phyloP scores from a whole-genome alignment of 2,797 vertebrate genomes.

The Cossypha polioptera region DNA sequence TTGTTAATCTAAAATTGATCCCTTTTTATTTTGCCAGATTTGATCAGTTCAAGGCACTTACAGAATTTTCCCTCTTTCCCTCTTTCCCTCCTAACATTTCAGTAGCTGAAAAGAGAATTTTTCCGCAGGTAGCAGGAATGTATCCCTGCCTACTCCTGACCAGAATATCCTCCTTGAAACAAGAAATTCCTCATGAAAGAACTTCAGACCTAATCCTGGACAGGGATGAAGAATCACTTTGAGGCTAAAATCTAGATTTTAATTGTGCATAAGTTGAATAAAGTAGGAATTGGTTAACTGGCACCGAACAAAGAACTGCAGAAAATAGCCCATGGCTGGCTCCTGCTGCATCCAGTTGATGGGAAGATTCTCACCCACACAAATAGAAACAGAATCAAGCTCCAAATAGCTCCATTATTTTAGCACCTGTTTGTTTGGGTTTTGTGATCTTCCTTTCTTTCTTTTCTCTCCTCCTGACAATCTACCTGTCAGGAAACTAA shows the following conservation, averaged over 20 bases:
- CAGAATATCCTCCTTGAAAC: not conserved
- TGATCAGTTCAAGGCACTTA: not conserved
- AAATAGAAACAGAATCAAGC: not conserved
- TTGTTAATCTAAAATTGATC: not conserved
- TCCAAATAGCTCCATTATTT: not conserved
- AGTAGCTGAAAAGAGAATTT: not conserved
- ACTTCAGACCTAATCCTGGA: not conserved
- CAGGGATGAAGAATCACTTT: not conserved
- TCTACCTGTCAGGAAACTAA: constrained; percentile 26
- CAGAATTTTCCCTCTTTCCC: not conserved
- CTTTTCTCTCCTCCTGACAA: constrained; percentile 10
- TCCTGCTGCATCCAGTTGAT: not conserved
- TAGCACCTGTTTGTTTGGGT: not conserved
- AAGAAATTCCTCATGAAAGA: not conserved
- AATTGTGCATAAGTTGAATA: not conserved
- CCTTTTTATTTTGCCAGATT: not conserved
- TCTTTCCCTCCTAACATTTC: not conserved
- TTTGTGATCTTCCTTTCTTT: not conserved
- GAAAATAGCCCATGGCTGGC: not conserved
- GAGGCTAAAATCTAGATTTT: not conserved
- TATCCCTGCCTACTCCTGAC: not conserved
- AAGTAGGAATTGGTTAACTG: not conserved
- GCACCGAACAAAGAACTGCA: rapidly evolving
- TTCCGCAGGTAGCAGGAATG: not conserved
- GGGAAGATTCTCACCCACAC: not conserved